Percentiles rank a stretch among this genome's conserved stretches.
Evolutionary conservation across 2,888 invertebrate genomes (phyloP).

Genomic region (Torymus tubicola): DNA sequence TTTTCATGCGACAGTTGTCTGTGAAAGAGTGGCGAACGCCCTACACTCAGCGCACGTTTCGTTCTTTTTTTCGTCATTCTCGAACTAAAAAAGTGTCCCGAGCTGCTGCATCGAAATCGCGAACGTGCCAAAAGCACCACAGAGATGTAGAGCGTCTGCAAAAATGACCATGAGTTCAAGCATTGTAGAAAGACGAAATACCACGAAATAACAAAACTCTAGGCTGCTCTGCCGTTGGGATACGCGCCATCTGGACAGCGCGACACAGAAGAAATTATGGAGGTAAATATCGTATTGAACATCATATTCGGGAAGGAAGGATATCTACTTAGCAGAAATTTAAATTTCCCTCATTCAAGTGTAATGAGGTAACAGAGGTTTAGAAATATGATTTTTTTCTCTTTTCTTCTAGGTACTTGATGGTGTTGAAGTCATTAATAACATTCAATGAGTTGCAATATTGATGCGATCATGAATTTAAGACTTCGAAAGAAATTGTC

Average conservation of each 20-base stretch:
- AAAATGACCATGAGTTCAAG: conserved; percentile 61
- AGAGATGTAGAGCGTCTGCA: conserved; percentile 6
- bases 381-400: too few species aligned
- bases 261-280: conserved; percentile 53
- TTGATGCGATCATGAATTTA: too few species aligned
- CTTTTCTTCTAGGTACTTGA: too few species aligned
- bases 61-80: background rate
- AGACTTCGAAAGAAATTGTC: too few species aligned
- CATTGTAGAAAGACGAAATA: conserved; percentile 63
- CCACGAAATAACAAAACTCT: conserved; percentile 58
- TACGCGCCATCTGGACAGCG: conserved; percentile 63
- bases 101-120: too few species aligned
- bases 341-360: background rate
- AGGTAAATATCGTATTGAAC: conserved; percentile 52
- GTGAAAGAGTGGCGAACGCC: background rate
- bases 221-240: conserved; percentile 56
- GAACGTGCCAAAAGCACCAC: background rate
- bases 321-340: conserved; percentile 1
- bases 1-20: conserved; percentile 47
- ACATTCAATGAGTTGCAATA: too few species aligned
- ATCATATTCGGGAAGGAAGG: conserved; percentile 8
- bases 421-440: too few species aligned
- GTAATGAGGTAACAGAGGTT: too few species aligned
- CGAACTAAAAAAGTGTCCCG: background rate
- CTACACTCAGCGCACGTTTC: background rate